Evolutionary conservation across 2,888 invertebrate genomes (phyloP).

Genomic region (Acrobasis consociella): DNA sequence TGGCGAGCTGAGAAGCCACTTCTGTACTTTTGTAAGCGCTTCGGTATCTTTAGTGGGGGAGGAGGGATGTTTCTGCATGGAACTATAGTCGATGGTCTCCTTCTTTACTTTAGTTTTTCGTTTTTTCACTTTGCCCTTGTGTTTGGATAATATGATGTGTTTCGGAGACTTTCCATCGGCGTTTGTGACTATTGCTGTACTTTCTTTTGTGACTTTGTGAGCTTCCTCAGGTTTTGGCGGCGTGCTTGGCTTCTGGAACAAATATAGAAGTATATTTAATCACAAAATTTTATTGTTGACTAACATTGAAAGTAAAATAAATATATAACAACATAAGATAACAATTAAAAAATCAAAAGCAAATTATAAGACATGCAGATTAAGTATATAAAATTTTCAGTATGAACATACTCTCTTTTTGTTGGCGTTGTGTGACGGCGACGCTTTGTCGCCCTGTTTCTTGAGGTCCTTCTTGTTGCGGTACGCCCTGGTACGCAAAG

Average conservation of each 20-base stretch:
- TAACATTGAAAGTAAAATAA: too few relatives aligned
- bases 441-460: constrained; percentile 69
- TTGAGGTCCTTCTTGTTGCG: constrained; percentile 79
- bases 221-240: constrained; percentile 62
- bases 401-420: constrained; percentile 72
- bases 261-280: constrained; percentile 18
- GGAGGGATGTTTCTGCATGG: constrained; percentile 83
- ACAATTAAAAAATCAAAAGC: too few relatives aligned
- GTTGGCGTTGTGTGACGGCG: constrained; percentile 69
- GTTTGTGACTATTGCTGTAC: constrained; percentile 67
- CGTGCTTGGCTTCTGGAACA: constrained; percentile 64
- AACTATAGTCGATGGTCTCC: constrained; percentile 91
- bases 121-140: constrained; percentile 75
- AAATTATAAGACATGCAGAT: too few relatives aligned
- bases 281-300: too few relatives aligned
- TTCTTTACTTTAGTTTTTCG: constrained; percentile 84
- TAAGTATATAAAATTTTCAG: too few relatives aligned
- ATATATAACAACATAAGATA: too few relatives aligned
- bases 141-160: constrained; percentile 76
- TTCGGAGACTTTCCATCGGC: constrained; percentile 82
- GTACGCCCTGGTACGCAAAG: constrained; percentile 83
- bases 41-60: constrained; percentile 82
- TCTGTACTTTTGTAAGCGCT: constrained; percentile 90
- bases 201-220: constrained; percentile 70
- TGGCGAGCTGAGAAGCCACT: constrained; percentile 91